Evolutionary conservation across 2,113 vertebrate genomes (phyloP), one percentile per base, ranked within the genome.

Genomic region (Chlorocebus sabaeus): DNA sequence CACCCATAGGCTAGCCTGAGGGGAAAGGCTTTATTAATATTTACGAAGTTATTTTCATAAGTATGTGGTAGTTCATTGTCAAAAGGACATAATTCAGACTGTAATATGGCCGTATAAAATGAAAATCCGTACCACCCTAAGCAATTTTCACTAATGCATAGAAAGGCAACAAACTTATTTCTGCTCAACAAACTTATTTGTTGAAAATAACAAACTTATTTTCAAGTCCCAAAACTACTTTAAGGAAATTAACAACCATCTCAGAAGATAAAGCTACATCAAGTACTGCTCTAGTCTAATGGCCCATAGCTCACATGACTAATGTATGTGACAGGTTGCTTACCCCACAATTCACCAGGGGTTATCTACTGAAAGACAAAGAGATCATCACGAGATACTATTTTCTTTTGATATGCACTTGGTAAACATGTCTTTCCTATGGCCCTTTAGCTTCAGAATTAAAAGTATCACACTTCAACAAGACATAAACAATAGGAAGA

Each of bases 171-270:
- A 88, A 80, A 84, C 22, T 81, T 76, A 86, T 70, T 84, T 89
- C 50, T 80, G 16, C 52, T 85, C 38, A 38, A 38, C 38, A 38
- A 38, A 38, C 38, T 38, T 38, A 38, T 38, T 38, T 38, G 38
- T 38, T 38, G 38, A 38, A 38, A 38, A 38, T 38, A 38, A 83
- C 14, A 88, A 80, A 84, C 22, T 81, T 76, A 86, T 70, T 84
- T 89, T 92, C 50, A 94, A 93, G 94, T 82, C 16, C 35, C 22
- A 23, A 94, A 98, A 81, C 61, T 40, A 57, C 8, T 50, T 87
- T 81, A 75, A 89, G 81, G 6, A 55, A 78, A 96, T 87, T 78
- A 94, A 89, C 38, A 93, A 70, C 13, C 6, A 22, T 67, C 48
- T 95, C 96, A 59, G 72, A 95, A 94, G 87, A 11, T 38, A 72